A percentile compares a stretch with the other conserved stretches of the same genome.
phyloP scores from a whole-genome alignment of 2,888 invertebrate genomes.

The Pandemis heparana region DNA sequence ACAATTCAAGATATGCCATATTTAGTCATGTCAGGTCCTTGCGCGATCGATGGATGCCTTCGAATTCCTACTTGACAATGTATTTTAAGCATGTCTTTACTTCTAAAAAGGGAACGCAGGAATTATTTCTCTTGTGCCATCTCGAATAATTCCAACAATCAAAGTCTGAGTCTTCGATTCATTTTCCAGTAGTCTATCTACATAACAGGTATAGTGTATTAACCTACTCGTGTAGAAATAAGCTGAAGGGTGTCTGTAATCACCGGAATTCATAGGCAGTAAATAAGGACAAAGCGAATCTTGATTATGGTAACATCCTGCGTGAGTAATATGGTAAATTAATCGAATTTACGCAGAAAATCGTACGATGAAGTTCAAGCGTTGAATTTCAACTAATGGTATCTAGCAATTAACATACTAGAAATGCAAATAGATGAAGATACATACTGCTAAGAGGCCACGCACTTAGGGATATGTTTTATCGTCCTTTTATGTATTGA shows the following conservation, averaged over 20 bases:
- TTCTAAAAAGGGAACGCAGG: background rate
- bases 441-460: background rate
- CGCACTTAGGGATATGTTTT: background rate
- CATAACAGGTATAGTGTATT: background rate
- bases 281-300: constrained; percentile 9
- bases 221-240: background rate
- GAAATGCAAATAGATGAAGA: constrained; percentile 22
- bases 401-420: constrained; percentile 26
- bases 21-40: constrained; percentile 18
- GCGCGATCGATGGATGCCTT: background rate
- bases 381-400: constrained; percentile 27
- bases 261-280: constrained; percentile 7
- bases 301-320: constrained; percentile 26
- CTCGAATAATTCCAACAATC: background rate
- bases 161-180: no score
- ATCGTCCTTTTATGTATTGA: background rate
- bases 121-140: background rate
- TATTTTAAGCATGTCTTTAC: background rate
- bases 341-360: constrained; percentile 21
- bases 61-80: background rate
- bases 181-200: background rate
- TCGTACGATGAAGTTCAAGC: constrained; percentile 12
- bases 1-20: constrained; percentile 20
- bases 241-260: background rate
- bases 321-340: constrained; percentile 28